Percentiles rank a stretch among this genome's conserved stretches.
These are phyloP conservation scores for Enteromius treurensis DNA, from an alignment of 2,797 vertebrate species.

Conservation along the genomic window DNA sequence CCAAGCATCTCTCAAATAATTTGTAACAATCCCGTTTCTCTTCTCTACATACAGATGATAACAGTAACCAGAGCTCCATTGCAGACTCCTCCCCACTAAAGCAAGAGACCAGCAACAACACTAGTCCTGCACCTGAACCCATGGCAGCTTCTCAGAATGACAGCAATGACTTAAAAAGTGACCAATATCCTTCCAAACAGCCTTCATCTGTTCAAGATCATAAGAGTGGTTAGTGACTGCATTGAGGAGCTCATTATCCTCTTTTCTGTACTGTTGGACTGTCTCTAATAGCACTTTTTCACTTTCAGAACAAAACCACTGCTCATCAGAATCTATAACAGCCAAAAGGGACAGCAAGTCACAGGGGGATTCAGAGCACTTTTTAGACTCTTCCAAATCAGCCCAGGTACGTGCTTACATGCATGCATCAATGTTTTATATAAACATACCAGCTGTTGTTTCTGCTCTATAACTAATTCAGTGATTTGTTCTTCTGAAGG, in stretches of 20 bases:
- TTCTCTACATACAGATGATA: slow-evolving; percentile 84
- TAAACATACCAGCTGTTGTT: not conserved
- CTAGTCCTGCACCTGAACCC: slow-evolving; percentile 92
- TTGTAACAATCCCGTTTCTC: slow-evolving; percentile 11
- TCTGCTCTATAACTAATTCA: not conserved
- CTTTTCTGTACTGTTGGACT: not conserved
- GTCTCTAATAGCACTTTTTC: not conserved
- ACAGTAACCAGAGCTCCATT: slow-evolving; percentile 99
- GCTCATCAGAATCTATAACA: slow-evolving; percentile 51
- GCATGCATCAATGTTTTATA: not conserved
- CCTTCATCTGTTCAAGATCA: slow-evolving; percentile 74
- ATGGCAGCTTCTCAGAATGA: slow-evolving; percentile 73
- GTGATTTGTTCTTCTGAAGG: slow-evolving; percentile 44
- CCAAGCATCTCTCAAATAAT: not conserved
- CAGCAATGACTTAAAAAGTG: slow-evolving; percentile 80
- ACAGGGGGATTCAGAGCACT: slow-evolving; percentile 79
- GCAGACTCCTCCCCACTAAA: slow-evolving; percentile 97
- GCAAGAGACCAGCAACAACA: slow-evolving; percentile 96
- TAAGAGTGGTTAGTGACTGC: slow-evolving; percentile 69
- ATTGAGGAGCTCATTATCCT: not conserved
- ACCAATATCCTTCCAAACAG: slow-evolving; percentile 83
- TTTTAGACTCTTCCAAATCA: slow-evolving; percentile 78
- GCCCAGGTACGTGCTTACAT: slow-evolving; percentile 78
- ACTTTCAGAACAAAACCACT: slow-evolving; percentile 53
- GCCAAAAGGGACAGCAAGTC: slow-evolving; percentile 82